A percentile compares a stretch with the other conserved stretches of the same genome.
These are phyloP conservation scores for Cerceris rybyensis DNA, from an alignment of 2,888 invertebrate genomes.

Conservation along the genomic window DNA sequence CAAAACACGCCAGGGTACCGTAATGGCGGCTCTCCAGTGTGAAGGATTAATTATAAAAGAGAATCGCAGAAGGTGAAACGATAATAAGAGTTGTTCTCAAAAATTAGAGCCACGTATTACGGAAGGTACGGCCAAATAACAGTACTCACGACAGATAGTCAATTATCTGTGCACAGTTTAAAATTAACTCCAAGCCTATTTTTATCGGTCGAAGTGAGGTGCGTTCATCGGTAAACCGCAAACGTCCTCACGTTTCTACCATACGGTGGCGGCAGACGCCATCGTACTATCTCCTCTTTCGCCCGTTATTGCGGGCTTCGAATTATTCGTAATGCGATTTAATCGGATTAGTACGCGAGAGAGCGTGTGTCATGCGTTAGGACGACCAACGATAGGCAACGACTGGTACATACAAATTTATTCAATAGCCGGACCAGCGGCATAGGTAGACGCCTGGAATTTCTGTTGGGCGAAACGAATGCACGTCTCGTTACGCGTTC, in stretches of 20 bases:
- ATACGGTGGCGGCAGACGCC: conserved; percentile 16
- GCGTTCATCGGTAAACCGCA: conserved; percentile 13
- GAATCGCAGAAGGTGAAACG: too few relatives aligned
- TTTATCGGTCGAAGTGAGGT: not conserved
- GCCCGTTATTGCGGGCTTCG: conserved; percentile 60
- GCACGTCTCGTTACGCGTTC: conserved; percentile 69
- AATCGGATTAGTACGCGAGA: conserved; percentile 69
- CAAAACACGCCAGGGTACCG: too few relatives aligned
- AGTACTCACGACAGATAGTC: too few relatives aligned
- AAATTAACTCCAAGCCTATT: not conserved
- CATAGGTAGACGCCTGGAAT: conserved; percentile 56
- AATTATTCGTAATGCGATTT: conserved; percentile 73
- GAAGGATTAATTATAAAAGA: too few relatives aligned
- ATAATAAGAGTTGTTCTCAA: too few relatives aligned
- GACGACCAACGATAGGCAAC: conserved; percentile 26
- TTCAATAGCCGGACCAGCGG: conserved; percentile 56
- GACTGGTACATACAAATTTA: conserved; percentile 66
- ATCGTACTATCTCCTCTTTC: conserved; percentile 43
- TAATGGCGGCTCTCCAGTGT: too few relatives aligned
- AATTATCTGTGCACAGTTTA: too few relatives aligned
- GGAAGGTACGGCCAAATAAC: too few relatives aligned
- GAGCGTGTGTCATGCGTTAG: conserved; percentile 63
- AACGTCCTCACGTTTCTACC: conserved; percentile 27
- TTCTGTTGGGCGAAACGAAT: conserved; percentile 62
- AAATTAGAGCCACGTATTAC: too few relatives aligned